Conservation (phyloP, 2,888 invertebrate genomes). For the Drosophila neutralis region DNA sequence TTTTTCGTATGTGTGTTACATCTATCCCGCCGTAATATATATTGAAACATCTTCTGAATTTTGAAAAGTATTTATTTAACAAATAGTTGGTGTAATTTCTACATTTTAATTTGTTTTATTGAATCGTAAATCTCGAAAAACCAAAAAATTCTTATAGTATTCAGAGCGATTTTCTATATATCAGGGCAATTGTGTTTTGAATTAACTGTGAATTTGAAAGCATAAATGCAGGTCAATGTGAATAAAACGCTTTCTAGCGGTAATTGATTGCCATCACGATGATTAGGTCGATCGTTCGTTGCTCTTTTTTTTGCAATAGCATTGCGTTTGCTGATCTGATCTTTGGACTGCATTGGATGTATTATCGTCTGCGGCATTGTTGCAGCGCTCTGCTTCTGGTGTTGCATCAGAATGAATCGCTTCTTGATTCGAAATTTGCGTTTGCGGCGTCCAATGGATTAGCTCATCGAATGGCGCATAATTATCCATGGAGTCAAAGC, state of each 20-base stretch:
- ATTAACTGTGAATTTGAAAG: not conserved
- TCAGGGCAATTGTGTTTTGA: not conserved
- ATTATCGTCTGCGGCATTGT: not conserved
- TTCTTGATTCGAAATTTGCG: not conserved
- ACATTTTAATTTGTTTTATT: not conserved
- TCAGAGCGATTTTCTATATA: not conserved
- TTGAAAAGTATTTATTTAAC: not conserved
- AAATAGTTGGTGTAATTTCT: not conserved
- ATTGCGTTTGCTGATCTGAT: not conserved
- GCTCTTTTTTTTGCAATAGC: not conserved
- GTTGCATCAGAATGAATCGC: not conserved
- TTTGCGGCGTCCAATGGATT: not conserved
- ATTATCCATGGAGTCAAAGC: constrained; percentile 58
- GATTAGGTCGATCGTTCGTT: too few species aligned
- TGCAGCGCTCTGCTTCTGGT: constrained; percentile 14
- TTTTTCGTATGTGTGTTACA: too few species aligned
- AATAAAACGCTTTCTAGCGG: not conserved
- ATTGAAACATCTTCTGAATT: not conserved
- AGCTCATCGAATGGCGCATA: constrained; percentile 53
- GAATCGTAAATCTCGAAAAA: not conserved
- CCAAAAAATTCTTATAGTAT: not conserved
- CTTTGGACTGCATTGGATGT: not conserved
- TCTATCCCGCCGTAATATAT: not conserved
- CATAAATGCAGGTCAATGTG: not conserved
- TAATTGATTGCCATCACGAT: not conserved